These are phyloP conservation scores for Scopus umbretta DNA, from an alignment of 2,113 vertebrate genomes.

Conservation along the genomic window DNA sequence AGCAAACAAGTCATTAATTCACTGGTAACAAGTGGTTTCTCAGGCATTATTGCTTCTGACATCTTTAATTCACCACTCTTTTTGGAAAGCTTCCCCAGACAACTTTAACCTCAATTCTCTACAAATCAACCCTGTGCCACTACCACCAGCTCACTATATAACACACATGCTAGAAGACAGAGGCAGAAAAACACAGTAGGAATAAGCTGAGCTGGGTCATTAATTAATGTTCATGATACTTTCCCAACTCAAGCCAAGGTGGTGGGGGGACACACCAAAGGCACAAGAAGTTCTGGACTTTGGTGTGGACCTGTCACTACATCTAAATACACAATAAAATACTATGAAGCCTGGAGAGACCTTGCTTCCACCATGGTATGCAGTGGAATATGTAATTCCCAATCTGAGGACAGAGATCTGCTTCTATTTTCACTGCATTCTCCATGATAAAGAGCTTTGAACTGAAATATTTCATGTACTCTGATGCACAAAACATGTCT, in stretches of 20 bases:
- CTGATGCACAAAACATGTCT: background rate
- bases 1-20: constrained; percentile 68
- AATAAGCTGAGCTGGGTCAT: background rate
- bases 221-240: background rate
- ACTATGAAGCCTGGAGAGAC: background rate
- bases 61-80: constrained; percentile 36
- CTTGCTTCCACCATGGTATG: background rate
- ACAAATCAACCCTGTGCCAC: background rate
- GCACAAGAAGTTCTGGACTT: background rate
- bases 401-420: background rate
- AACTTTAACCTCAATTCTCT: background rate
- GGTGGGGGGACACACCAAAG: background rate
- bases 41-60: constrained; percentile 47
- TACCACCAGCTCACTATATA: background rate
- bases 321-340: background rate
- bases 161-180: background rate
- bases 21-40: constrained; percentile 60
- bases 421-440: background rate
- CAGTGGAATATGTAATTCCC: background rate
- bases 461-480: background rate
- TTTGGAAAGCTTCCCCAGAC: constrained; percentile 14
- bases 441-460: background rate
- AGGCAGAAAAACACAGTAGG: background rate
- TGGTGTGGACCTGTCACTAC: background rate
- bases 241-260: background rate